Percentiles rank a stretch among this genome's conserved stretches.
phyloP scores from a whole-genome alignment of 2,113 vertebrate genomes.

The Ascaphus truei region DNA sequence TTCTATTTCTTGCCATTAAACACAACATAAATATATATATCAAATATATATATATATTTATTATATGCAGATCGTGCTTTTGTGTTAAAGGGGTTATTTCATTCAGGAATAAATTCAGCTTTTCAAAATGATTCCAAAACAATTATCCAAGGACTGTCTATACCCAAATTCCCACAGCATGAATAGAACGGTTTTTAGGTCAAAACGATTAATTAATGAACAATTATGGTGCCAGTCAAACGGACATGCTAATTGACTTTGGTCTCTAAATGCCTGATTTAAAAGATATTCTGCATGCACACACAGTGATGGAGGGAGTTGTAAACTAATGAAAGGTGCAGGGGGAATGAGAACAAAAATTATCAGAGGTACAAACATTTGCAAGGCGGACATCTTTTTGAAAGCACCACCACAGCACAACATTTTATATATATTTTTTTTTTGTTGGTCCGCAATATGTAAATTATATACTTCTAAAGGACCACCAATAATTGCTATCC shows the following conservation, averaged over 20 bases:
- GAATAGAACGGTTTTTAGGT: slow-evolving; percentile 56
- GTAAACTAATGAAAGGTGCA: slow-evolving; percentile 34
- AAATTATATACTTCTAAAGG: too few species aligned
- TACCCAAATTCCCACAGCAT: slow-evolving; percentile 48
- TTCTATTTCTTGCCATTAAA: too few species aligned
- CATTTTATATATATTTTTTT: too few species aligned
- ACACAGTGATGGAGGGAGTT: slow-evolving; percentile 15
- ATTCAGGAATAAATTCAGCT: slow-evolving; percentile 45
- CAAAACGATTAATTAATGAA: slow-evolving; percentile 72
- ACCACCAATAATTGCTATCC: background rate
- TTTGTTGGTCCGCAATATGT: too few species aligned
- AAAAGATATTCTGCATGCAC: slow-evolving; percentile 30
- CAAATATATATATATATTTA: too few species aligned
- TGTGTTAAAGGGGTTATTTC: too few species aligned
- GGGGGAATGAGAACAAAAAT: slow-evolving; percentile 10
- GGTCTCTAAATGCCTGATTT: slow-evolving; percentile 47
- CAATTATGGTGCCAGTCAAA: slow-evolving; percentile 84
- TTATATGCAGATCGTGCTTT: too few species aligned
- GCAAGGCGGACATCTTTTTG: too few species aligned
- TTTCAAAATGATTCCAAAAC: slow-evolving; percentile 51
- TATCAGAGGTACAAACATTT: too few species aligned
- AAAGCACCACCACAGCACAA: too few species aligned
- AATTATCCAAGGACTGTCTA: slow-evolving; percentile 38
- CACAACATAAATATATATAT: too few species aligned
- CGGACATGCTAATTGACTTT: slow-evolving; percentile 52